A percentile compares a stretch with the other conserved stretches of the same genome.
Evolutionary conservation across 2,113 vertebrate species (phyloP).

Genomic region (Cebus imitator): DNA sequence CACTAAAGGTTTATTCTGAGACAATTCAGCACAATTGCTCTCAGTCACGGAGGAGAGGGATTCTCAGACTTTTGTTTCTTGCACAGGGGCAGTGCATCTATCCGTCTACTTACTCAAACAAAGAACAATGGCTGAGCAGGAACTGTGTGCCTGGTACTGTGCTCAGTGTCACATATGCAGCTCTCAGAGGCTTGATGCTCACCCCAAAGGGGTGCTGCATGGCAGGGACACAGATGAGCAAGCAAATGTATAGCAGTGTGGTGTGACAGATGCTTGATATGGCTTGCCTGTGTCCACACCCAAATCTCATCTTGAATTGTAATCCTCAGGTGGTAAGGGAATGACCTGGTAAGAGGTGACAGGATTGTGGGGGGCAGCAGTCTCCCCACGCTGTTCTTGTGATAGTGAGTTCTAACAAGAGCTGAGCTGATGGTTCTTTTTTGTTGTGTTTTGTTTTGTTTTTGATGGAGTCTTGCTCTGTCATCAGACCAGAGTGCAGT

Average conservation of each 20-base stretch:
- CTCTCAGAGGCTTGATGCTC: background rate
- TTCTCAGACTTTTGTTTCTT: background rate
- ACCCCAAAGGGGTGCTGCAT: background rate
- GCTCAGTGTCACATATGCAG: fast-evolving
- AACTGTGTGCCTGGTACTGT: background rate
- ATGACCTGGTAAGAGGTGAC: no score
- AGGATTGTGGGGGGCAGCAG: no score
- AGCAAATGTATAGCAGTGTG: background rate
- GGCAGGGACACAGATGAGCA: background rate
- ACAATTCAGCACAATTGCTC: background rate
- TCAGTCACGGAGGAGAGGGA: background rate
- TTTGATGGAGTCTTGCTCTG: no score
- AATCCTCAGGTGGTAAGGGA: no score
- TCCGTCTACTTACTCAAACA: background rate
- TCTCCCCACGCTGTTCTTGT: no score
- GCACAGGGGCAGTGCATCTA: background rate
- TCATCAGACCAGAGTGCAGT: no score
- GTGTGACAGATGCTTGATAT: no score
- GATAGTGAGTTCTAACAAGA: no score
- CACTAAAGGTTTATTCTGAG: constrained; percentile 48
- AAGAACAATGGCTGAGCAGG: background rate
- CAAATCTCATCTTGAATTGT: no score
- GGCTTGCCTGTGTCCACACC: no score
- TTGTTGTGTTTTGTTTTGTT: no score
- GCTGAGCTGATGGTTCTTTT: no score